Conservation (phyloP, 2,888 invertebrate species). For the Gastrophysa polygoni region DNA sequence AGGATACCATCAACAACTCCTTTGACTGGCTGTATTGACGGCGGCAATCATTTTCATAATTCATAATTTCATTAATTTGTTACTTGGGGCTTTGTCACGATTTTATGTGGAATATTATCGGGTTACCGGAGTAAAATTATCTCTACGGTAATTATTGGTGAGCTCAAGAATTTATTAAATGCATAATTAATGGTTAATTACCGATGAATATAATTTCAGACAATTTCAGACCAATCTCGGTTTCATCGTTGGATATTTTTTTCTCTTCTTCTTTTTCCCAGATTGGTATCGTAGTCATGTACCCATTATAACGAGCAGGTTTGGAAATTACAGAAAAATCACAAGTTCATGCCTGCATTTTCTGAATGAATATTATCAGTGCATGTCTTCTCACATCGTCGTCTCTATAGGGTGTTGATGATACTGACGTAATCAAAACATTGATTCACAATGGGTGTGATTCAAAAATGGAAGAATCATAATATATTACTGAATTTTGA, state of each 20-base stretch:
- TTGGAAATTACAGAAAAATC: background rate
- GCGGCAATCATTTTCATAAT: constrained; percentile 61
- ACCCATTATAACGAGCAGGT: background rate
- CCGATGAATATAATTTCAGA: constrained; percentile 39
- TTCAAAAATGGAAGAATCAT: too few species aligned
- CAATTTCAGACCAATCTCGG: constrained; percentile 33
- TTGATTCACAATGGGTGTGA: too few species aligned
- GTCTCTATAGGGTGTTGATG: too few species aligned
- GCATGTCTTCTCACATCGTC: background rate
- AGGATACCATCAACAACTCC: constrained; percentile 28
- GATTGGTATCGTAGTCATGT: constrained; percentile 22
- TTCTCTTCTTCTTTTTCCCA: constrained; percentile 4
- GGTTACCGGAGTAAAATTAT: constrained; percentile 57
- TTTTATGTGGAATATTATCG: constrained; percentile 60
- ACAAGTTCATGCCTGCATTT: background rate
- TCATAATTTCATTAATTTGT: constrained; percentile 63
- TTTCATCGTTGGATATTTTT: constrained; percentile 20
- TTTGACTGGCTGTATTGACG: constrained; percentile 52
- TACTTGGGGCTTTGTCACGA: constrained; percentile 61
- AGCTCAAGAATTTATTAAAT: constrained; percentile 57
- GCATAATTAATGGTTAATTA: constrained; percentile 59
- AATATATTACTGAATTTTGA: too few species aligned
- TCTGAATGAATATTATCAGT: background rate
- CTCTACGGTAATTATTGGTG: constrained; percentile 57
- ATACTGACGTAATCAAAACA: too few species aligned